Evolutionary conservation across 2,797 vertebrate species (phyloP).

Genomic region (Knipowitschia caucasica): DNA sequence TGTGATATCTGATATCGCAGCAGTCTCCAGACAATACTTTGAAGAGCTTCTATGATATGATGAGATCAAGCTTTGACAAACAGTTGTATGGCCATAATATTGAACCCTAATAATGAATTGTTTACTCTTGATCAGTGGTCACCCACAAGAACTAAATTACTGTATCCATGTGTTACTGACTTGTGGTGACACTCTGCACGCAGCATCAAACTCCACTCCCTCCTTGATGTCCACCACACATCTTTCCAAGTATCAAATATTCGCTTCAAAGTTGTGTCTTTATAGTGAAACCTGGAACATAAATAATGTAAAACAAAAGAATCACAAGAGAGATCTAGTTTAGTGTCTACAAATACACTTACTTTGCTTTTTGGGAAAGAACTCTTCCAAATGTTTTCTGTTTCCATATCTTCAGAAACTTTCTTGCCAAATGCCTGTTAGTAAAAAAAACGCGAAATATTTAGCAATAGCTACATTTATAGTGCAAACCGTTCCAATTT

Average conservation of each 20-base stretch:
- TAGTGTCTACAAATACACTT: slow-evolving; percentile 10
- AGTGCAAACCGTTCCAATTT: background rate
- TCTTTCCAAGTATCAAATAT: slow-evolving; percentile 82
- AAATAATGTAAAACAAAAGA: background rate
- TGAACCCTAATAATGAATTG: too few relatives aligned
- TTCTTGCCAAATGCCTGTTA: slow-evolving; percentile 83
- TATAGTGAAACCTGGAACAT: slow-evolving; percentile 72
- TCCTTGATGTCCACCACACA: slow-evolving; percentile 81
- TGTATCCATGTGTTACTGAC: slow-evolving; percentile 52
- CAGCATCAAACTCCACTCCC: slow-evolving; percentile 81
- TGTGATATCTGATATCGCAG: too few relatives aligned
- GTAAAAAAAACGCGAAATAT: background rate
- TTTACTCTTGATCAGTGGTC: too few relatives aligned
- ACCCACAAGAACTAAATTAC: too few relatives aligned
- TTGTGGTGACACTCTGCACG: slow-evolving; percentile 85
- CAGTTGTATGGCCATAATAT: too few relatives aligned
- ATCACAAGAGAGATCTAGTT: background rate
- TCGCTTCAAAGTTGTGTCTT: slow-evolving; percentile 63
- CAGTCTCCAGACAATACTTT: too few relatives aligned
- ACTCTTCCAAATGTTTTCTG: slow-evolving; percentile 84
- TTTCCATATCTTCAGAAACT: slow-evolving; percentile 87
- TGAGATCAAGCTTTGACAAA: too few relatives aligned
- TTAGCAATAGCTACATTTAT: background rate
- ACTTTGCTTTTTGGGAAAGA: slow-evolving; percentile 83
- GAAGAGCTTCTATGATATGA: too few relatives aligned